Base-by-base conservation (phyloP, 2,888 invertebrate species). In the Xanthorhoe designata region DNA sequence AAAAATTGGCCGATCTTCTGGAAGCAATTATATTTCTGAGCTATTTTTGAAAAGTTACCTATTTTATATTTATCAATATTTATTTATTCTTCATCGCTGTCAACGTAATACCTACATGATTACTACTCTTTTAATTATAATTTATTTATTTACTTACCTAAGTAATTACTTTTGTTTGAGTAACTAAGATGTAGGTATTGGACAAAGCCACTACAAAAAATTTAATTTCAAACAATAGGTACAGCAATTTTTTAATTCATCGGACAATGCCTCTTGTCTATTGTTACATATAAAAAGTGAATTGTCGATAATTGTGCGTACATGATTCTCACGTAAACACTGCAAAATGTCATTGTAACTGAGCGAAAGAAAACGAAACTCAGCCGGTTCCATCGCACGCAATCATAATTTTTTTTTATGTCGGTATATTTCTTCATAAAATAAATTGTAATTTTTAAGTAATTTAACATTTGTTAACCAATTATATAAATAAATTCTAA, bases 341-440 rank as follows among this genome's bases (percentile, higher is more conserved):
- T 68, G 64, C 66, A 71, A 77, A 81, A 80, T 83, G 76, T 78
- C 78, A 76, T 70, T 73, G 75, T 75, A 74, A 72, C 72, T 73
- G 63, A 51, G 71, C 71, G 62, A 78, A 77, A 78, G 79, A 83
- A 84, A 83, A 80, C 70, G 77, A 81, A 80, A 81, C 75, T 74
- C 54, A 70, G 73, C 68, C 69, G 75, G 73, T 77, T 75, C 74
- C 68, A 66, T 59, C 57, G 69, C 84, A 83, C 82, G 83, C 79
- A 69, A 82, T 77, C 71, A 71, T 69, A 35, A 45, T 35, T 17
- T 38, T 45, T 5, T 45, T 56, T 55, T 50, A n/a, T n/a, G n/a
- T n/a, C n/a, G n/a, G n/a, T n/a, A n/a, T n/a, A n/a, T n/a, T 24
- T 24, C 1, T 24, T 24, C 24, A 24, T 24, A 24, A n/a, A n/a